phyloP scores from a whole-genome alignment of 64 coral and sea anemone species.

The Stichodactyla helianthus region DNA sequence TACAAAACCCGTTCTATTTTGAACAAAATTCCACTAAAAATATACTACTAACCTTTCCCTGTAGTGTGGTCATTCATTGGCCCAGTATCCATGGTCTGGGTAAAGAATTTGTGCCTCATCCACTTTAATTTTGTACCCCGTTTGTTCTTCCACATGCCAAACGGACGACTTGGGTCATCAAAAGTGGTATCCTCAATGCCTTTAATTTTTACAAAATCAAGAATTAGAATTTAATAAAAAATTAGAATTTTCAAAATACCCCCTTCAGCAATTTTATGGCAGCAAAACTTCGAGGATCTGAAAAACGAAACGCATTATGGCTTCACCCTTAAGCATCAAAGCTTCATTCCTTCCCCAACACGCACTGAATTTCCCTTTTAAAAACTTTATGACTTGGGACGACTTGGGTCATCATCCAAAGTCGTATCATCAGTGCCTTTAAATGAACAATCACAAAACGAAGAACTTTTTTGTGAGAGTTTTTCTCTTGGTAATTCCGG shows the following conservation, averaged over 20 bases:
- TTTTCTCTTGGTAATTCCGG: too few relatives aligned
- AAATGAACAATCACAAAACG: too few relatives aligned
- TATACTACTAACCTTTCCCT: conserved; percentile 12
- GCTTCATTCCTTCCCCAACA: too few relatives aligned
- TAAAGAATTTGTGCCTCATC: conserved; percentile 20
- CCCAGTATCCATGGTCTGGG: conserved; percentile 42
- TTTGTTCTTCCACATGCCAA: conserved; percentile 46
- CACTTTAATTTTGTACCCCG: conserved; percentile 11
- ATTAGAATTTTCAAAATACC: background rate
- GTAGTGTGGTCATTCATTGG: conserved; percentile 12
- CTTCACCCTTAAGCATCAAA: too few relatives aligned
- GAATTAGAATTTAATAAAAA: background rate
- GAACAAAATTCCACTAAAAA: too few relatives aligned
- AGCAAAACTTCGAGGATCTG: background rate
- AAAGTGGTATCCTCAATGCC: conserved; percentile 21
- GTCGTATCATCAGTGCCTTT: too few relatives aligned
- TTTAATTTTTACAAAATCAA: background rate
- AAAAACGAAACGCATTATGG: background rate
- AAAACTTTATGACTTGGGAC: too few relatives aligned
- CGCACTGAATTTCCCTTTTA: too few relatives aligned
- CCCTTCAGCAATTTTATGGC: background rate
- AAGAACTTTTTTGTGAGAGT: too few relatives aligned
- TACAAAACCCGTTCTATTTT: too few relatives aligned
- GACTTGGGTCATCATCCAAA: too few relatives aligned
- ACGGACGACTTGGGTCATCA: background rate